Conservation (phyloP, 2,888 invertebrate species). For the Zygaena filipendulae region DNA sequence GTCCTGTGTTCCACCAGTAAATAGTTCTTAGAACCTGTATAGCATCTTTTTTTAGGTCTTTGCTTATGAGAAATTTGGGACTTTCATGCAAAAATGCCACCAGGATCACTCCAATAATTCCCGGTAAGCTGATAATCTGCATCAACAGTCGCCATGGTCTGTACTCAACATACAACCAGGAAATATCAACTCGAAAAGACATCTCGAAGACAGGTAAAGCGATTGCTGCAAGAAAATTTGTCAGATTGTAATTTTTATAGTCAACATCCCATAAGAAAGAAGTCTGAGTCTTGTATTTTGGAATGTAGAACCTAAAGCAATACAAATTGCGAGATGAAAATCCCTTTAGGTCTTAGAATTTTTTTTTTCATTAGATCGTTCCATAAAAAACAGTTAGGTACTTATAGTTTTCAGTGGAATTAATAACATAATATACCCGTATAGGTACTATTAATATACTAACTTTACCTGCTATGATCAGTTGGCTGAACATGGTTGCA, state of each 20-base stretch:
- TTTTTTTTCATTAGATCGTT: neutral
- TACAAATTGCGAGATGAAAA: neutral
- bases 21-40: conserved; percentile 40
- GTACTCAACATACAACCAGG: conserved; percentile 56
- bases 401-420: no score
- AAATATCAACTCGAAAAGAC: conserved; percentile 35
- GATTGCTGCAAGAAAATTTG: conserved; percentile 33
- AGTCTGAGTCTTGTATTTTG: no score
- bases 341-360: no score
- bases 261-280: no score
- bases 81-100: conserved; percentile 74
- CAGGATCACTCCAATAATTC: conserved; percentile 66
- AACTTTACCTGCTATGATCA: no score
- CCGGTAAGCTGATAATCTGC: conserved; percentile 71
- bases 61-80: conserved; percentile 78
- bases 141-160: conserved; percentile 81
- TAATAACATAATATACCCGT: no score
- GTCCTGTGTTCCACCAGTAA: conserved; percentile 29
- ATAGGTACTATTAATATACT: no score
- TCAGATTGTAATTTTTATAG: no score
- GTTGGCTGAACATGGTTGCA: conserved; percentile 42
- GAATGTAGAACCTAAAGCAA: neutral
- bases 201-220: conserved; percentile 36
- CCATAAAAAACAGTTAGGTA: no score
- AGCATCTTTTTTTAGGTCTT: conserved; percentile 66